These are phyloP conservation scores for Dendrolimus pini DNA, from an alignment of 2,888 invertebrate species.

Conservation along the genomic window DNA sequence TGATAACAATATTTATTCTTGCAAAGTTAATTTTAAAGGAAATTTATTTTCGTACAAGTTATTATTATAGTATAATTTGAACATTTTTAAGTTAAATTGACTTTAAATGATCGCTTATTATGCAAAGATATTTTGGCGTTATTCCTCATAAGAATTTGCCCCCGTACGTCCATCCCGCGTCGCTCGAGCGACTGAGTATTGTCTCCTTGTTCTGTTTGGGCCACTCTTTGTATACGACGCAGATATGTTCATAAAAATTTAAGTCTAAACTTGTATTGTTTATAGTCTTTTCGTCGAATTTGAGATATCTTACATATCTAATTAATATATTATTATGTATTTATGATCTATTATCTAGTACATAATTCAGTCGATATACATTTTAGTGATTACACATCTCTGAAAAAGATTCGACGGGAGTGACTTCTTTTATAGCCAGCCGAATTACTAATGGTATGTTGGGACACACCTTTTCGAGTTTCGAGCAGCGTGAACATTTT, in stretches of 20 bases:
- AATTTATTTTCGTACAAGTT: too few species aligned
- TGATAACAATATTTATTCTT: too few species aligned
- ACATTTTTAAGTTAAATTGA: too few species aligned
- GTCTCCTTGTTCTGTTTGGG: constrained; percentile 61
- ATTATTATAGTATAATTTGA: too few species aligned
- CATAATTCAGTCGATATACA: constrained; percentile 69
- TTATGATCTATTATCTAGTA: constrained; percentile 56
- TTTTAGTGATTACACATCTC: constrained; percentile 60
- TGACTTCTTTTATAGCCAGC: constrained; percentile 28
- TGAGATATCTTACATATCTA: constrained; percentile 70
- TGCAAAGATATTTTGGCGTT: neutral
- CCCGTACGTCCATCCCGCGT: constrained; percentile 10
- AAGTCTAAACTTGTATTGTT: constrained; percentile 58
- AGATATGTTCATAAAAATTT: constrained; percentile 73
- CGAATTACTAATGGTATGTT: constrained; percentile 26
- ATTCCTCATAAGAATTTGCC: constrained; percentile 6
- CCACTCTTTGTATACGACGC: constrained; percentile 59
- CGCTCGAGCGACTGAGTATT: constrained; percentile 47
- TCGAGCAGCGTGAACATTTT: constrained; percentile 52
- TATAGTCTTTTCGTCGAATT: constrained; percentile 74
- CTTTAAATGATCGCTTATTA: too few species aligned
- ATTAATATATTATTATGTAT: constrained; percentile 58
- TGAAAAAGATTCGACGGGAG: constrained; percentile 52
- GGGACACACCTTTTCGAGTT: constrained; percentile 5
- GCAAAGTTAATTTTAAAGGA: too few species aligned